Percentiles rank a stretch among this genome's conserved stretches.
phyloP scores from a whole-genome alignment of 2,888 invertebrate species.

The Tolmerus cingulatus region DNA sequence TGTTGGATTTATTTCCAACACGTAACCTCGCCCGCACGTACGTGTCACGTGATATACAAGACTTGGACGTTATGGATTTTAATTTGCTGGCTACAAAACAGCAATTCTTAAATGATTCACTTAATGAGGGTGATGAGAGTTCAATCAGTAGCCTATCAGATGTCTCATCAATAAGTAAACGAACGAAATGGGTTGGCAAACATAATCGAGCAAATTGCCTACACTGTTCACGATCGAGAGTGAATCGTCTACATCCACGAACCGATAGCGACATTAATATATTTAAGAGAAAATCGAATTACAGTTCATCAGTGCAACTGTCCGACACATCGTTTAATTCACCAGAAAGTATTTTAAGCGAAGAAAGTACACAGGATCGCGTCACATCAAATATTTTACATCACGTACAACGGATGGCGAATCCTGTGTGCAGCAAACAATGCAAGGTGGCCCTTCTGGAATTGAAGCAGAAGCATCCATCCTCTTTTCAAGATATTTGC shows the following conservation, averaged over 20 bases:
- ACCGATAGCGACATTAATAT: conserved; percentile 53
- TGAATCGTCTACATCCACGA: conserved; percentile 54
- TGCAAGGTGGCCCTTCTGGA: conserved; percentile 83
- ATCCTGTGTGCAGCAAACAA: conserved; percentile 80
- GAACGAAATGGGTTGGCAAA: conserved; percentile 57
- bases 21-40: conserved; percentile 60
- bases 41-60: conserved; percentile 61
- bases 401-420: conserved; percentile 77
- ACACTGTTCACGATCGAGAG: conserved; percentile 58
- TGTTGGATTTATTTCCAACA: conserved; percentile 60
- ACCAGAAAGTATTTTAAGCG: conserved; percentile 63
- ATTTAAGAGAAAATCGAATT: conserved; percentile 48
- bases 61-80: conserved; percentile 59
- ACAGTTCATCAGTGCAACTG: conserved; percentile 55
- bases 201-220: conserved; percentile 60
- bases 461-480: conserved; percentile 76
- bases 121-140: conserved; percentile 61
- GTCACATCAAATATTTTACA: conserved; percentile 68
- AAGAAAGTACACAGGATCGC: conserved; percentile 58
- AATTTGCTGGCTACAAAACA: conserved; percentile 58
- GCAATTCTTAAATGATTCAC: conserved; percentile 59
- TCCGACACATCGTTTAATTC: conserved; percentile 61
- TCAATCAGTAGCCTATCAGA: conserved; percentile 64
- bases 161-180: conserved; percentile 60
- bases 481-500: conserved; percentile 83